These are phyloP conservation scores for Pristionchus arcanus DNA, from an alignment of 2,888 invertebrate genomes.

Conservation along the genomic window DNA sequence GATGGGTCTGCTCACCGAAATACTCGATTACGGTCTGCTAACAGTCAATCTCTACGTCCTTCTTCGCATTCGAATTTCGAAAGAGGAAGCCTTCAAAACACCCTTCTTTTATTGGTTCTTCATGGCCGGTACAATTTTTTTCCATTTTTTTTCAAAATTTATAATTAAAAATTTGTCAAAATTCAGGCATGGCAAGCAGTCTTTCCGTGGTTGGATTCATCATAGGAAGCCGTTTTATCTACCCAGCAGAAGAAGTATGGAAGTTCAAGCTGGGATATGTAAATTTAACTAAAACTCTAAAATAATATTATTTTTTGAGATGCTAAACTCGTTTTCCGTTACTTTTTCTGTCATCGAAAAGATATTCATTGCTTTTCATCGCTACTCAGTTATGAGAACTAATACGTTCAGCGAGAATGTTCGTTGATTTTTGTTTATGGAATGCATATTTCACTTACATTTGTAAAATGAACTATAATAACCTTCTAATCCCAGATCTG, in stretches of 20 bases:
- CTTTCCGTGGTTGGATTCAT: not conserved
- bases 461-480: too few relatives aligned
- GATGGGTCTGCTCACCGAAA: not conserved
- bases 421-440: too few relatives aligned
- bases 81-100: not conserved
- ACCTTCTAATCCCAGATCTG: too few relatives aligned
- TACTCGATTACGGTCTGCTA: not conserved
- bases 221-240: not conserved
- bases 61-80: not conserved
- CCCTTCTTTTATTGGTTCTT: not conserved
- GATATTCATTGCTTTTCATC: too few relatives aligned
- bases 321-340: not conserved
- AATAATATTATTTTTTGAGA: too few relatives aligned
- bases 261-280: constrained; percentile 2
- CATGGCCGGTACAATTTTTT: not conserved
- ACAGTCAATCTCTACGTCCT: not conserved
- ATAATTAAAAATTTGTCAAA: not conserved
- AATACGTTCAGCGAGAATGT: not conserved
- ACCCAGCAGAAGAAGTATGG: not conserved
- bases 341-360: too few relatives aligned
- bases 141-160: not conserved
- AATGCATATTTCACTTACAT: too few relatives aligned
- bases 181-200: not conserved
- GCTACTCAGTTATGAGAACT: not conserved
- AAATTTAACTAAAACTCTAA: too few relatives aligned